Conservation (phyloP, 1,140 invertebrate species). For the Streblospio benedicti region DNA sequence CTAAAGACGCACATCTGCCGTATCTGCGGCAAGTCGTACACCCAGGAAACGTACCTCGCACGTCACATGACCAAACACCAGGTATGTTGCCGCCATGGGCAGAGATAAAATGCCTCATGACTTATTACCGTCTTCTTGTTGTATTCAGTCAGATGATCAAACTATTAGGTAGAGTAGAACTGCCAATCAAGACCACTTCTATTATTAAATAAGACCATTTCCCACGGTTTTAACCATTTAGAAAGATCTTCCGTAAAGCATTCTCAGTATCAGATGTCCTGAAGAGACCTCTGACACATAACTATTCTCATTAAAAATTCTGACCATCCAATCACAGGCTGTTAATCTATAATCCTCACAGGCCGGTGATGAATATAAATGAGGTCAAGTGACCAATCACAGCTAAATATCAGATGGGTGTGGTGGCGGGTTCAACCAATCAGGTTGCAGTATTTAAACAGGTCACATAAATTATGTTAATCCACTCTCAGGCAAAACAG, state of each 20-base stretch:
- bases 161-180: too few relatives aligned
- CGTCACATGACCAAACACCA: slow-evolving; percentile 97
- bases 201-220: neutral
- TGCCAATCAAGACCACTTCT: neutral
- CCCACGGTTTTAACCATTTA: neutral
- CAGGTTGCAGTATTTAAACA: too few relatives aligned
- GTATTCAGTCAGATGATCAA: neutral
- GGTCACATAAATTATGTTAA: too few relatives aligned
- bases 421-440: too few relatives aligned
- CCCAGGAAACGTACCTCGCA: slow-evolving; percentile 95
- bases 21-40: slow-evolving; percentile 98
- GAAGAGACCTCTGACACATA: too few relatives aligned
- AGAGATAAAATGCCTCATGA: neutral
- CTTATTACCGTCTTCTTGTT: neutral
- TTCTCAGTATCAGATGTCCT: neutral
- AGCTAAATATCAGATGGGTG: too few relatives aligned
- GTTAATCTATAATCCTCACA: too few relatives aligned
- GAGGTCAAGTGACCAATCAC: too few relatives aligned
- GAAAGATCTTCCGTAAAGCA: neutral
- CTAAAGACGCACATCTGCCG: slow-evolving; percentile 98
- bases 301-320: too few relatives aligned
- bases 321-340: too few relatives aligned
- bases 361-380: too few relatives aligned
- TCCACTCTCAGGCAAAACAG: too few relatives aligned
- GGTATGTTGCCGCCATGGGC: neutral